Base-by-base conservation (phyloP, 2,888 invertebrate species). In the Callimorpha dominula region DNA sequence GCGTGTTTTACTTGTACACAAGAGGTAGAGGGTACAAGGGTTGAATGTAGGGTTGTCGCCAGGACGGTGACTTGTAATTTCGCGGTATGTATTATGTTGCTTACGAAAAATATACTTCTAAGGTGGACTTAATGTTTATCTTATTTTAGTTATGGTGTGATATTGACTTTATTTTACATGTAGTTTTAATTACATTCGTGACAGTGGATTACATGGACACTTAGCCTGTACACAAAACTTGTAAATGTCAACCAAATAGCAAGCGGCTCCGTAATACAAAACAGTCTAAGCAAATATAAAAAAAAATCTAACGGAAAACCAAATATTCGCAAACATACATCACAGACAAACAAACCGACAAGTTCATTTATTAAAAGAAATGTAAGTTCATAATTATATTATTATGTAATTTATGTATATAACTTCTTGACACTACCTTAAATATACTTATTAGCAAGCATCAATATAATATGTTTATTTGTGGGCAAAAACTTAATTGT, bases 21-120 rank as follows among this genome's bases (percentile, higher is more conserved):
- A 65, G 52, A 42, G 73, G 78, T 73, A 75, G 67, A 79, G 60
- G 72, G 83, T 91, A 86, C 74, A 69, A 76, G 73, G 87, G 76
- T 87, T 75, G 84, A 89, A 88, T 92, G 86, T 92, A 94, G 94
- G 94, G 94, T 92, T 95, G 95, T 95, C 95, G 95, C 95, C 95
- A 91, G 88, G 84, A 89, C 86, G 86, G 91, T 95, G 95, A 95
- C 95, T 95, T 89, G 95, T 91, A 89, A 90, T 93, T 92, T 94
- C 85, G 83, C 86, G 83, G 86, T 88, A 89, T 92, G 89, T 89
- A 86, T 88, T 86, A 86, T 85, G 80, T 79, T 84, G 81, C 77
- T 81, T 79, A 80, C 77, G 85, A 87, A 90, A 91, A 90, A 90
- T 87, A 76, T 87, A 86, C 82, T 78, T 76, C 79, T 79, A 72